phyloP scores from a whole-genome alignment of 2,797 vertebrate species.

The Molothrus ater region DNA sequence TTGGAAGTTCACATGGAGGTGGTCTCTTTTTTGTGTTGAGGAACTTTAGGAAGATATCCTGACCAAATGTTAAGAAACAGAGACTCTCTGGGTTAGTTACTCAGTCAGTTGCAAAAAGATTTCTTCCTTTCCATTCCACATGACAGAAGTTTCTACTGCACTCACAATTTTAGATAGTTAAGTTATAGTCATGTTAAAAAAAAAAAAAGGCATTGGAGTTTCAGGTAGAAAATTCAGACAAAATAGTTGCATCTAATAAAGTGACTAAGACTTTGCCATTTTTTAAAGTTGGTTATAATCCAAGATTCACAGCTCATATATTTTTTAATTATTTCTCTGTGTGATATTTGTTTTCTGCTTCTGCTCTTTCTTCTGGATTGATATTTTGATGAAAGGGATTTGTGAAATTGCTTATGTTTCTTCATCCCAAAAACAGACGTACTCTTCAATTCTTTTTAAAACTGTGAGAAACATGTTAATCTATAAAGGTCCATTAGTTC shows the following conservation, averaged over 20 bases:
- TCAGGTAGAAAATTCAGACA: neutral
- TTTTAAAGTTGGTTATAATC: neutral
- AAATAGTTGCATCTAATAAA: neutral
- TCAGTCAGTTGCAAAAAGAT: neutral
- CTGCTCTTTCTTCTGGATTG: neutral
- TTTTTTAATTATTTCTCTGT: neutral
- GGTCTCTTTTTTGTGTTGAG: neutral
- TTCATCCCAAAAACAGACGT: rapidly evolving
- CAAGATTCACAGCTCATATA: neutral
- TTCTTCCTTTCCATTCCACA: neutral
- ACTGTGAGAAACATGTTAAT: neutral
- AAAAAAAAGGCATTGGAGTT: neutral
- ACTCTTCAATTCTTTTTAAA: neutral
- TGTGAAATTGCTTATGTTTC: neutral
- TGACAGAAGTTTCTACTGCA: neutral
- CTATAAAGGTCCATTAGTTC: neutral
- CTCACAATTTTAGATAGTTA: neutral
- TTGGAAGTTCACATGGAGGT: neutral
- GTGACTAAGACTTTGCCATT: neutral
- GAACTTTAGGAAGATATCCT: neutral
- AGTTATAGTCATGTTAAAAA: neutral
- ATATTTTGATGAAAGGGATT: neutral
- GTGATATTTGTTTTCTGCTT: neutral
- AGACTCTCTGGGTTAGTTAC: neutral
- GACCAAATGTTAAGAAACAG: neutral